These are phyloP conservation scores for Podarcis raffonei DNA, from an alignment of 2,113 vertebrate species.

Conservation along the genomic window DNA sequence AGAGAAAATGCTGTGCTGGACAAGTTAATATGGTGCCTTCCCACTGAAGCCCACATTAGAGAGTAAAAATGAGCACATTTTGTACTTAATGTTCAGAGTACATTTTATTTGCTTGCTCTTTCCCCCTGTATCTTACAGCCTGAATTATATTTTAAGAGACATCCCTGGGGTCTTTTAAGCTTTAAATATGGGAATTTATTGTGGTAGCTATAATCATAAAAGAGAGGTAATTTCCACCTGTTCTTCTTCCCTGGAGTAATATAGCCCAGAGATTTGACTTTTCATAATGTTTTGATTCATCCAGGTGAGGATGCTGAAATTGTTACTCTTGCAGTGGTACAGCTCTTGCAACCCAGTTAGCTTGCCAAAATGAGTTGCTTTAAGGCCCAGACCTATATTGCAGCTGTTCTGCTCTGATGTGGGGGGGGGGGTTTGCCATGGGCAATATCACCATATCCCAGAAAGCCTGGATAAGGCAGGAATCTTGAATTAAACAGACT, in stretches of 20 bases:
- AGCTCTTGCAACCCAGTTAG: background rate
- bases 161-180: background rate
- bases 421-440: no score
- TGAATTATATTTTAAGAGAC: slow-evolving; percentile 7
- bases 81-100: background rate
- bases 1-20: background rate
- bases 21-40: background rate
- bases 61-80: slow-evolving; percentile 12
- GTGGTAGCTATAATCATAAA: background rate
- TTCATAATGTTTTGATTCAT: slow-evolving; percentile 12
- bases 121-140: background rate
- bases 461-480: background rate
- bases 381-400: background rate
- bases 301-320: slow-evolving; percentile 3
- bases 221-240: background rate
- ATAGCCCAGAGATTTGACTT: background rate
- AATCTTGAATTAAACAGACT: background rate
- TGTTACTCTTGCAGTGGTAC: background rate
- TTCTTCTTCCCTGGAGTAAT: slow-evolving; percentile 1
- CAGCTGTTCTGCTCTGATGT: background rate
- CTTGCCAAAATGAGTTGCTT: background rate
- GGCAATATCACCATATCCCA: background rate
- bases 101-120: slow-evolving; percentile 9
- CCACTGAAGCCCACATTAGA: background rate
- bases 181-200: slow-evolving; percentile 21